A percentile compares a stretch with the other conserved stretches of the same genome.
These are phyloP conservation scores for Cranoglanis bouderius DNA, from an alignment of 2,113 vertebrate species.

Conservation along the genomic window DNA sequence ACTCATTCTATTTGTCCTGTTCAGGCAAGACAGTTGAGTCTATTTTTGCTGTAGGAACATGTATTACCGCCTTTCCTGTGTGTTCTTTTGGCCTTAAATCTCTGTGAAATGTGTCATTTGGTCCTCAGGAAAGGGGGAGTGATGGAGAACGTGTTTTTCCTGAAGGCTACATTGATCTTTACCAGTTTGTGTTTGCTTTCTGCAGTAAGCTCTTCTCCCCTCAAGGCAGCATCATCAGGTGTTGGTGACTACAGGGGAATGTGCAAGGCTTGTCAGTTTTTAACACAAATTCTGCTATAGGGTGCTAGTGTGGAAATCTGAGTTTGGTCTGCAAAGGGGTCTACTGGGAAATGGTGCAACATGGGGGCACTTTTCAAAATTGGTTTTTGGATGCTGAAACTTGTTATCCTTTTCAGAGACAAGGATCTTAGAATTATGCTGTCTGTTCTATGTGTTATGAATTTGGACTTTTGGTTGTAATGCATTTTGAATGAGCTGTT, in stretches of 20 bases:
- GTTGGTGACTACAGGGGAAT: slow-evolving; percentile 19
- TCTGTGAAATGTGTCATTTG: slow-evolving; percentile 31
- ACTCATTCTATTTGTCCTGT: neutral
- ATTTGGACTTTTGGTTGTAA: neutral
- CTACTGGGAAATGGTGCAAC: slow-evolving; percentile 23
- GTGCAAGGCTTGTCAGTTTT: slow-evolving; percentile 24
- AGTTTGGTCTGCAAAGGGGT: neutral
- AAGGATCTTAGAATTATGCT: neutral
- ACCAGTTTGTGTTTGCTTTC: slow-evolving; percentile 29
- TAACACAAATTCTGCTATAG: slow-evolving; percentile 29
- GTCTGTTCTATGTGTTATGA: slow-evolving; percentile 1
- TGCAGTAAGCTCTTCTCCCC: slow-evolving; percentile 4
- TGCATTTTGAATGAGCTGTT: neutral
- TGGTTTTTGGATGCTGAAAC: neutral
- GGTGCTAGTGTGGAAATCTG: neutral
- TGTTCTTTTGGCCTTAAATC: slow-evolving; percentile 4
- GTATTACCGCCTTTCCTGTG: neutral
- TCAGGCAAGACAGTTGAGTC: slow-evolving; percentile 15
- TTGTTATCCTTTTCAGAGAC: neutral
- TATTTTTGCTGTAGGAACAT: slow-evolving; percentile 3
- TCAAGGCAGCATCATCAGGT: slow-evolving; percentile 43
- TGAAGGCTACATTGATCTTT: slow-evolving; percentile 25
- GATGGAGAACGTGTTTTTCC: slow-evolving; percentile 3
- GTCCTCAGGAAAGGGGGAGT: neutral
- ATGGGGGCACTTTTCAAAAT: slow-evolving; percentile 40